A percentile compares a stretch with the other conserved stretches of the same genome.
Evolutionary conservation across 92 coral and sea anemone species (phyloP).

Genomic region (Porites rus): DNA sequence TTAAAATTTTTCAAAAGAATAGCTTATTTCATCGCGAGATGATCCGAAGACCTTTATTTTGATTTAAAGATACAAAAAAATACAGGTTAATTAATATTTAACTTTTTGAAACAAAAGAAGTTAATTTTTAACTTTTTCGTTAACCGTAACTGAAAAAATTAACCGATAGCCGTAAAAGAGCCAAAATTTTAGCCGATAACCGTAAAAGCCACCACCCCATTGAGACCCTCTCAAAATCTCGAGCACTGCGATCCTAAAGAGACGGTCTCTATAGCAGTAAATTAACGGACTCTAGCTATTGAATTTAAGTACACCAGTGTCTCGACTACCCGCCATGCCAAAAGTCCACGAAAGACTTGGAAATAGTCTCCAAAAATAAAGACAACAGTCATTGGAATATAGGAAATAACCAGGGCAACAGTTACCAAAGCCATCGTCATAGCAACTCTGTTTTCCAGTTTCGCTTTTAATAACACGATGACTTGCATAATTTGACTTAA

Average conservation of each 20-base stretch:
- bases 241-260: neutral
- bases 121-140: no score
- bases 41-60: no score
- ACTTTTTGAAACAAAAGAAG: no score
- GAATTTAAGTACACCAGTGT: slow-evolving; percentile 11
- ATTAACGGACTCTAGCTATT: neutral
- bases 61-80: no score
- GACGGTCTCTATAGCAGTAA: neutral
- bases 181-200: no score
- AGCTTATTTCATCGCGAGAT: no score
- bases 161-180: no score
- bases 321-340: neutral
- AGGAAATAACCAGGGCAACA: neutral
- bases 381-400: neutral
- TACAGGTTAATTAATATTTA: no score
- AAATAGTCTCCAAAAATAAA: neutral
- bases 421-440: neutral
- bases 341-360: neutral
- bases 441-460: neutral
- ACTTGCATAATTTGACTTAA: neutral
- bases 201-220: no score
- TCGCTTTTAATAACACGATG: neutral
- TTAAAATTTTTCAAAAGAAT: no score
- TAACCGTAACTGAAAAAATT: no score
- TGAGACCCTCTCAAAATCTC: no score